Evolutionary conservation across 2,888 invertebrate species (phyloP).

Genomic region (Ecliptopera silaceata): DNA sequence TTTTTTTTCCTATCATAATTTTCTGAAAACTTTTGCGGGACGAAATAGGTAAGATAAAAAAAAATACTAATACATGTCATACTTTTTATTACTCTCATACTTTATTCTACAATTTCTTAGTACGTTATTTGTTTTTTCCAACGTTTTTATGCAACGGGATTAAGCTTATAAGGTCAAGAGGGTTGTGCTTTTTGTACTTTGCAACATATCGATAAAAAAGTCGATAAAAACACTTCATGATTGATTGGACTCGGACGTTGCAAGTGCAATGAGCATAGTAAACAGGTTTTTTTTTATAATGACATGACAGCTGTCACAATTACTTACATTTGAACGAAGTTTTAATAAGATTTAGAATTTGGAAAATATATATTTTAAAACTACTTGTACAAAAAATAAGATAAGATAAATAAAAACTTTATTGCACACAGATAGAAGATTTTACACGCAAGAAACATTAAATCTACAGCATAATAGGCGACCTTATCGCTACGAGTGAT

Average conservation of each 20-base stretch:
- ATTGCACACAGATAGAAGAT: no score
- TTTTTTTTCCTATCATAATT: no score
- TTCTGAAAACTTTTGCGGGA: no score
- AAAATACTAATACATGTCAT: not conserved
- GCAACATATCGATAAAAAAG: conserved; percentile 37
- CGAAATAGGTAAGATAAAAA: no score
- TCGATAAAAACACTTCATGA: conserved; percentile 43
- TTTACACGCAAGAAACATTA: no score
- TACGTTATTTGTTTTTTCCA: conserved; percentile 39
- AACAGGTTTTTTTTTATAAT: conserved; percentile 7
- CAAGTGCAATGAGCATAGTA: conserved; percentile 19
- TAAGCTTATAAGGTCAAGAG: conserved; percentile 51
- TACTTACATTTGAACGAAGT: conserved; percentile 3
- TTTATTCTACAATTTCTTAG: conserved; percentile 25
- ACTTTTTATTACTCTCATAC: not conserved
- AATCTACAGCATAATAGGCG: no score
- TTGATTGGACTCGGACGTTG: conserved; percentile 41
- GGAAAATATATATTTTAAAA: no score
- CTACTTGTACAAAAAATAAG: no score
- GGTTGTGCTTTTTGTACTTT: conserved; percentile 40
- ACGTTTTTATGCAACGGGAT: conserved; percentile 46
- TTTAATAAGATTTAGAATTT: no score
- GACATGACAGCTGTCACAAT: conserved; percentile 14
- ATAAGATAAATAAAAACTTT: no score
- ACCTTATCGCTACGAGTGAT: no score